Base-by-base conservation (phyloP, 64 coral and sea anemone genomes). In the Actinia equina region DNA sequence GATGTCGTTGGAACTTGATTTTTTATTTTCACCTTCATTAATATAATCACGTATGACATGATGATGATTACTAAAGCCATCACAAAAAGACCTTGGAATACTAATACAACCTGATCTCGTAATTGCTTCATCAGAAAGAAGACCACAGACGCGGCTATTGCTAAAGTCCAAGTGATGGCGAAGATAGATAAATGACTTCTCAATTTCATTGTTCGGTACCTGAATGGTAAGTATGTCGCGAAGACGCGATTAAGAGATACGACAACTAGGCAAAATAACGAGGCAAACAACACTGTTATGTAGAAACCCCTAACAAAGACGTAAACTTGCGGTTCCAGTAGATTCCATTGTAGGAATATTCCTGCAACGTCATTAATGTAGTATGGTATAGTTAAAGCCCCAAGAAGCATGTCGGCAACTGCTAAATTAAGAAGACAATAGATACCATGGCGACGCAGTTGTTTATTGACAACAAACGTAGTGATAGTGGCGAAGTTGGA, bases 361-460 rank as follows among this genome's bases (percentile, higher is more conserved):
- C 10, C 49, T 9, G 43, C 78, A 9, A 81, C 25, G 7, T 81
- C 78, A 52, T 20, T 46, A 8, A 52, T 20, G 18, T 81, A 81
- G 45, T 81, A 81, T 20, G 78, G 78, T 52, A 81, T 52, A 23
- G 45, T 52, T 20, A 81, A 16, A 0, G 7, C 42, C 18, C 78
- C 78, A 81, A 81, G 78, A 15, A 81, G 78, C 78, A 81, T 81
- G 18, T 81, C 78, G 52, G 78, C 78, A 3, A 52, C 16, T 22
- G 45, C 78, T 52, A 81, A 51, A 44, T 81, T 81, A 22, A 81
- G 43, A 19, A 81, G 78, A 12, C 78, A 49, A 23, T 81, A 81
- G 17, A 81, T 52, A 22, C 78, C 78, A 18, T 81, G 78, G 6
- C 78, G 78, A 49, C 78, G 78, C 1, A 81, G 49, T 3, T 19